Percentiles rank a stretch among this genome's conserved stretches.
Evolutionary conservation across 2,113 vertebrate genomes (phyloP).

Genomic region (Pongo pygmaeus): DNA sequence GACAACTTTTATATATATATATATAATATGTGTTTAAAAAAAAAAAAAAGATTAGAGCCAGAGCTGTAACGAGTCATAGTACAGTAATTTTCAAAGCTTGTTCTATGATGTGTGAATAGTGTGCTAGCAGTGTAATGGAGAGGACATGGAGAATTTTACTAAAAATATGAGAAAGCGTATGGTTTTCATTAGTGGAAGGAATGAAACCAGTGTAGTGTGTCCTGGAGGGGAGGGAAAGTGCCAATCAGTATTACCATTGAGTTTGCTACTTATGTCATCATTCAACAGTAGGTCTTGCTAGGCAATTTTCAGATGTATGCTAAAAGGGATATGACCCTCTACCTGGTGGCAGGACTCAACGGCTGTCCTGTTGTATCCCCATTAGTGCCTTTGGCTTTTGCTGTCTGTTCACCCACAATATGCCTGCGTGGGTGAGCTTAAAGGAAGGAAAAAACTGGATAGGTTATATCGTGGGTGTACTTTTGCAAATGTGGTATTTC

Average conservation of each 20-base stretch:
- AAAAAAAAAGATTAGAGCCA: slow-evolving; percentile 31
- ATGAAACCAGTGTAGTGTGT: background rate
- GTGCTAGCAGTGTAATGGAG: background rate
- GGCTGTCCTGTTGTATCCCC: background rate
- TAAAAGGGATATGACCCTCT: background rate
- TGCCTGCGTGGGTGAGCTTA: slow-evolving; percentile 55
- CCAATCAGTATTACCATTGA: background rate
- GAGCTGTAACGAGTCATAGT: background rate
- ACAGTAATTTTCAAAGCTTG: background rate
- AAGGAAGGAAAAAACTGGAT: slow-evolving; percentile 28
- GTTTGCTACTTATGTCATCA: background rate
- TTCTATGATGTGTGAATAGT: slow-evolving; percentile 22
- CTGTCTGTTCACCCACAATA: slow-evolving; percentile 50
- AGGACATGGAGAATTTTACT: background rate
- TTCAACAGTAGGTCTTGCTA: background rate
- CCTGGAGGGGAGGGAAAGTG: background rate
- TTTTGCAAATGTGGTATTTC: slow-evolving; percentile 77
- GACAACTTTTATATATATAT: background rate
- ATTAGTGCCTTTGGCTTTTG: background rate
- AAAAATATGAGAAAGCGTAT: background rate
- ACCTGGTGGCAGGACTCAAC: background rate
- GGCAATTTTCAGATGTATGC: background rate
- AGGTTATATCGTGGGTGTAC: slow-evolving; percentile 63
- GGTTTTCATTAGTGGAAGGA: slow-evolving; percentile 21
- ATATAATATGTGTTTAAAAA: background rate